Base-by-base conservation (phyloP, 2,888 invertebrate genomes). In the Anoplius nigerrimus region DNA sequence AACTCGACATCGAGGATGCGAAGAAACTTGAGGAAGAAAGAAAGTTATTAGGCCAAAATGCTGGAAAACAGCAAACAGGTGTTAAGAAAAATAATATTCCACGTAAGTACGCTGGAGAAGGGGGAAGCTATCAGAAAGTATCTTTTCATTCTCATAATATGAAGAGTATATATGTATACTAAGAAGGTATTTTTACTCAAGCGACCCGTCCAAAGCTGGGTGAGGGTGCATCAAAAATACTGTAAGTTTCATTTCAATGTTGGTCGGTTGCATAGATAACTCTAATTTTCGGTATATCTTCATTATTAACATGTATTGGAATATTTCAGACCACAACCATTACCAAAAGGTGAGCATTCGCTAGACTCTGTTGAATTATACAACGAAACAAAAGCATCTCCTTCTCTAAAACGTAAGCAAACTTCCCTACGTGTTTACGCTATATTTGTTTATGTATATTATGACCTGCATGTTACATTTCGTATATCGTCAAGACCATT, bases 11-110 rank as follows among this genome's bases (percentile, higher is more conserved):
- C 2, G 88, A 87, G 34, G 87, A 88, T 74, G 66, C 78, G 18
- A 85, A 74, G 57, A 88, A 87, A 61, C 83, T 81, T 22, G 87
- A 88, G 43, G 88, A 88, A 70, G 88, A 88, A 68, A 84, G 84
- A 60, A 82, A 74, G 60, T 69, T 88, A n/a, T 76, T 79, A n/a
- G 69, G 66, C 46, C 27, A 66, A 18, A 1, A 6, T 18, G 0
- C 13, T 48, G 72, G 71, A 52, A 72, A 75, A 24, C 42, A 53
- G 42, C 48, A 5, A 58, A 18, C 53, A 15, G 15, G 5, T n/a
- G 34, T 15, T 1, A 61, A 61, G 18, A 61, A 22, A 43, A 21
- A 20, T 46, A 13, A 5, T 20, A 46, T 48, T 59, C 11, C 24
- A 43, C 45, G 57, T 57, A 57, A 45, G 57, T 57, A 15, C 1